These are phyloP conservation scores for Falco columbarius DNA, from an alignment of 2,797 vertebrate species.

Conservation along the genomic window DNA sequence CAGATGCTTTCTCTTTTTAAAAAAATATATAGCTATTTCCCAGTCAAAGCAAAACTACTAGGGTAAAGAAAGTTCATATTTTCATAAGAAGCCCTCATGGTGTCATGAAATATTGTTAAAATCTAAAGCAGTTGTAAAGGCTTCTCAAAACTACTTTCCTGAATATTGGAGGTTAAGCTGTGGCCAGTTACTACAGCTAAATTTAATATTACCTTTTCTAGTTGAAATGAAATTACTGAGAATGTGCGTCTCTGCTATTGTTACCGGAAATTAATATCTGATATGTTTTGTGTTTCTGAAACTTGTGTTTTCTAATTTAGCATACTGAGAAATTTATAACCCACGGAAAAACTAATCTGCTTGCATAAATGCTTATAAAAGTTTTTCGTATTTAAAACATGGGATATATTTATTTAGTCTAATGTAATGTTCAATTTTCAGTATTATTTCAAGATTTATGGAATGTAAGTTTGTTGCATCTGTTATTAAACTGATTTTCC, in stretches of 20 bases:
- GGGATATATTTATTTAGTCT: neutral
- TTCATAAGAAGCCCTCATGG: neutral
- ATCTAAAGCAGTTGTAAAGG: neutral
- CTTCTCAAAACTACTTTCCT: neutral
- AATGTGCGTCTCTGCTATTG: neutral
- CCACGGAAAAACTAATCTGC: neutral
- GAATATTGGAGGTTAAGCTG: neutral
- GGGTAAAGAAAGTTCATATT: neutral
- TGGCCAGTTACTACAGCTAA: neutral
- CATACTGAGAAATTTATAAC: neutral
- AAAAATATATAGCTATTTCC: neutral
- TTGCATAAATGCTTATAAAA: neutral
- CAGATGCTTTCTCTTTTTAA: accelerated
- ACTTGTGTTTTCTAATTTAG: neutral
- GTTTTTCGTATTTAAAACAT: neutral
- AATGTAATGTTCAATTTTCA: neutral
- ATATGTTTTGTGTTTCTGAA: neutral
- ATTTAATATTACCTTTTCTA: neutral
- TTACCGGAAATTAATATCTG: neutral
- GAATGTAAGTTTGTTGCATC: neutral
- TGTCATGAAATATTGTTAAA: neutral
- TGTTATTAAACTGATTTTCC: neutral
- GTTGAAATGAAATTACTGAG: neutral
- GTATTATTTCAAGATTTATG: neutral
- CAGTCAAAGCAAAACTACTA: neutral